These are phyloP conservation scores for Spinus olivaceus DNA, from an alignment of 2,797 vertebrate species.

Conservation along the genomic window DNA sequence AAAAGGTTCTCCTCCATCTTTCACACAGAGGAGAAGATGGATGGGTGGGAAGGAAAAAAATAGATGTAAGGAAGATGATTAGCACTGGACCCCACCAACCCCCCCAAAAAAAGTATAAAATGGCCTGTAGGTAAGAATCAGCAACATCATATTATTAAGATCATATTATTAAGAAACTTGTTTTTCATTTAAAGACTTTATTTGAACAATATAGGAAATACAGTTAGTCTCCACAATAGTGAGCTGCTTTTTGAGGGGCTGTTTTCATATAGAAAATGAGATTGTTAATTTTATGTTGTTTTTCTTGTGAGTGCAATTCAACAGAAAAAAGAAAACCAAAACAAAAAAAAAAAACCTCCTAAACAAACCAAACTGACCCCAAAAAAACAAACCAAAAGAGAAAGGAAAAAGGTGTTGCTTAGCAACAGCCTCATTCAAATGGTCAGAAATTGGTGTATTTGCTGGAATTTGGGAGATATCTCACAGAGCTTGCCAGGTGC, in stretches of 20 bases:
- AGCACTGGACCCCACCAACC: neutral
- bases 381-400: neutral
- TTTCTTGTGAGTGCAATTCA: neutral
- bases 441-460: slow-evolving; percentile 53
- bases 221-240: neutral
- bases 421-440: slow-evolving; percentile 63
- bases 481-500: slow-evolving; percentile 14
- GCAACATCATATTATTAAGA: neutral
- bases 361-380: neutral
- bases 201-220: neutral
- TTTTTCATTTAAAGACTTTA: slow-evolving; percentile 2
- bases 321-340: neutral
- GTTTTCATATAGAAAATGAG: neutral
- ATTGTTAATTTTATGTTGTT: neutral
- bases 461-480: slow-evolving; percentile 43
- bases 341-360: neutral
- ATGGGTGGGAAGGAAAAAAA: neutral
- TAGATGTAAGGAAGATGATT: neutral
- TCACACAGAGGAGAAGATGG: neutral
- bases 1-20: neutral
- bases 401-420: slow-evolving; percentile 60
- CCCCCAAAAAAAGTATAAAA: neutral
- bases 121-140: neutral
- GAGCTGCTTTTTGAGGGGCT: neutral
- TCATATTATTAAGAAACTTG: neutral